These are phyloP conservation scores for Scomber colias DNA, from an alignment of 2,113 vertebrate species.

Conservation along the genomic window DNA sequence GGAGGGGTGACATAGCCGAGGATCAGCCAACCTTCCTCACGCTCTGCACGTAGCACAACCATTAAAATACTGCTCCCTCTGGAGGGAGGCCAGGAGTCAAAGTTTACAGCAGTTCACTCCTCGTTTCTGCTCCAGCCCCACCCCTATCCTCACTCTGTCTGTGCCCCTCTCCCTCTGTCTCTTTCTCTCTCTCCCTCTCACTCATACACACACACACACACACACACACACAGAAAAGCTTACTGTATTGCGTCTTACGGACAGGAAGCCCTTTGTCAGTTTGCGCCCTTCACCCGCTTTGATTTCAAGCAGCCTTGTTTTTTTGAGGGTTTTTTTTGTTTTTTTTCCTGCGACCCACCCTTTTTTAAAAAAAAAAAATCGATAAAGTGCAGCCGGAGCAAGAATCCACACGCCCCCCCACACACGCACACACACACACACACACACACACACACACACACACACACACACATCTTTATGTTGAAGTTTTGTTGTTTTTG, in stretches of 20 bases:
- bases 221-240: slow-evolving; percentile 5
- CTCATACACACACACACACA: slow-evolving; percentile 4
- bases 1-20: slow-evolving; percentile 67
- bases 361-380: not conserved
- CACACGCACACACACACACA: too few relatives aligned
- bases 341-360: slow-evolving; percentile 15
- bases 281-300: slow-evolving; percentile 27
- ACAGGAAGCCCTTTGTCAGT: slow-evolving; percentile 68
- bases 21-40: slow-evolving; percentile 79
- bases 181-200: not conserved
- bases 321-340: not conserved
- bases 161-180: slow-evolving; percentile 33
- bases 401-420: not conserved
- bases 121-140: slow-evolving; percentile 53
- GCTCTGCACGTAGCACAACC: slow-evolving; percentile 85
- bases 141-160: slow-evolving; percentile 54
- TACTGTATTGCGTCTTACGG: slow-evolving; percentile 25
- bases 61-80: slow-evolving; percentile 84
- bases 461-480: slow-evolving; percentile 12
- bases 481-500: slow-evolving; percentile 58
- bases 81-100: slow-evolving; percentile 81
- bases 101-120: slow-evolving; percentile 82
- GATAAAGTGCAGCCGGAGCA: not conserved
- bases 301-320: slow-evolving; percentile 21
- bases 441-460: too few relatives aligned